Conservation (phyloP, 1,140 invertebrate species). For the Scaptodrosophila lebanonensis region DNA sequence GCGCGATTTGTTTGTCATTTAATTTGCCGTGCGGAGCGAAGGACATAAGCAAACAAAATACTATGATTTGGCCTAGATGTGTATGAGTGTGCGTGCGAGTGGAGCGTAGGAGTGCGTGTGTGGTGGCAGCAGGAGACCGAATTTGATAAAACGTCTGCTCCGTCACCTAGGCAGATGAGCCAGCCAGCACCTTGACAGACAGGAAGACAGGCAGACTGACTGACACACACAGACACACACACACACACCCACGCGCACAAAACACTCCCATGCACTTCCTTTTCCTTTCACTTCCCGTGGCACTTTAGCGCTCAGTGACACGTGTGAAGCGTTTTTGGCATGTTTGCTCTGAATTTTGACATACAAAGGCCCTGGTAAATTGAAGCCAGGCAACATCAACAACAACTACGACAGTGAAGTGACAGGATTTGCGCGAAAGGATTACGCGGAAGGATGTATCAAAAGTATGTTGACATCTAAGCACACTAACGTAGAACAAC, state of each 20-base stretch:
- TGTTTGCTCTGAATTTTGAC: conserved; percentile 50
- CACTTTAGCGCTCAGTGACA: conserved; percentile 68
- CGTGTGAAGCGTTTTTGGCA: conserved; percentile 59
- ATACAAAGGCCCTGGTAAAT: conserved; percentile 61
- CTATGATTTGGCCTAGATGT: conserved; percentile 20
- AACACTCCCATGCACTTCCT: no score
- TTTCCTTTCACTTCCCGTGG: conserved; percentile 32
- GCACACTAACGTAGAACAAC: background rate
- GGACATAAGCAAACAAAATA: conserved; percentile 63
- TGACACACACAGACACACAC: no score
- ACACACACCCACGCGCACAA: no score
- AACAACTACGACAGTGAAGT: conserved; percentile 14
- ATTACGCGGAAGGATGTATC: conserved; percentile 47
- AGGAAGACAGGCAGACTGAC: no score
- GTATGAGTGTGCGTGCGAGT: no score
- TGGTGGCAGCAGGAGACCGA: no score
- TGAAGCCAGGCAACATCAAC: conserved; percentile 42
- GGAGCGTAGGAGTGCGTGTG: no score
- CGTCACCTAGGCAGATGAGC: no score
- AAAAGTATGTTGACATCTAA: background rate
- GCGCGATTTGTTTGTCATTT: conserved; percentile 60
- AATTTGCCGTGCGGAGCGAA: no score
- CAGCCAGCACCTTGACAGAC: no score
- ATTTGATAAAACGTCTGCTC: no score
- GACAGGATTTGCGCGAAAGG: conserved; percentile 65